A percentile compares a stretch with the other conserved stretches of the same genome.
Conservation (phyloP, 1,140 invertebrate genomes). For the Leucophenga varia region DNA sequence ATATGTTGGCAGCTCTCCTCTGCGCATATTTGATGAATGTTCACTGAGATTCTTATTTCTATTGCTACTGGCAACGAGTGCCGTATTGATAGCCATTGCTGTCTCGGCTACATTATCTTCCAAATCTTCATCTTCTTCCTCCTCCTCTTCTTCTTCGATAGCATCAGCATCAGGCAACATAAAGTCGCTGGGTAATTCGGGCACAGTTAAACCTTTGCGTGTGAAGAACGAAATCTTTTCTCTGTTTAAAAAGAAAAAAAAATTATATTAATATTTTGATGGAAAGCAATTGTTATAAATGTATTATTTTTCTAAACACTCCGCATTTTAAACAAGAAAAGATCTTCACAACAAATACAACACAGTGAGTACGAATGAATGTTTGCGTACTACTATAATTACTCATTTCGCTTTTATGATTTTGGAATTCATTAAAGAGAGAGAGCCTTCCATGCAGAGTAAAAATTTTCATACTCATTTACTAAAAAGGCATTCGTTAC, state of each 20-base stretch:
- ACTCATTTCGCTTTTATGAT: too few species aligned
- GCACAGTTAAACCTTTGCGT: constrained; percentile 70
- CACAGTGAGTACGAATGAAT: too few species aligned
- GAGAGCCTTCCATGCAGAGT: too few species aligned
- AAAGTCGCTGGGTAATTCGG: constrained; percentile 67
- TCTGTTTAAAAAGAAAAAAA: constrained; percentile 59
- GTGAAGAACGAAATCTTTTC: constrained; percentile 97
- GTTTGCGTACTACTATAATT: too few species aligned
- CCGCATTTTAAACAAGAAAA: too few species aligned
- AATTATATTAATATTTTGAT: too few species aligned
- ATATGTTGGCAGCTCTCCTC: constrained; percentile 22
- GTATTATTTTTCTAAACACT: too few species aligned
- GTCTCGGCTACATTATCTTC: constrained; percentile 16
- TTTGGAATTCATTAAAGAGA: too few species aligned
- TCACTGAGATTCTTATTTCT: constrained; percentile 23
- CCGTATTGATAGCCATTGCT: constrained; percentile 21
- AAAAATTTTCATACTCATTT: not conserved
- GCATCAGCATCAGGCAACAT: constrained; percentile 15
- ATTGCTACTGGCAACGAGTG: constrained; percentile 17
- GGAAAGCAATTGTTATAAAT: too few species aligned
- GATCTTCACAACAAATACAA: not conserved
- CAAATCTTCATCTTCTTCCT: constrained; percentile 12
- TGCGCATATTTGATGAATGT: constrained; percentile 3
- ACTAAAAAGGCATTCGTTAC: too few species aligned
- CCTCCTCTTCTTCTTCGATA: constrained; percentile 16